Conservation (phyloP, 2,888 invertebrate genomes). For the Hirudinaria manillensis region DNA sequence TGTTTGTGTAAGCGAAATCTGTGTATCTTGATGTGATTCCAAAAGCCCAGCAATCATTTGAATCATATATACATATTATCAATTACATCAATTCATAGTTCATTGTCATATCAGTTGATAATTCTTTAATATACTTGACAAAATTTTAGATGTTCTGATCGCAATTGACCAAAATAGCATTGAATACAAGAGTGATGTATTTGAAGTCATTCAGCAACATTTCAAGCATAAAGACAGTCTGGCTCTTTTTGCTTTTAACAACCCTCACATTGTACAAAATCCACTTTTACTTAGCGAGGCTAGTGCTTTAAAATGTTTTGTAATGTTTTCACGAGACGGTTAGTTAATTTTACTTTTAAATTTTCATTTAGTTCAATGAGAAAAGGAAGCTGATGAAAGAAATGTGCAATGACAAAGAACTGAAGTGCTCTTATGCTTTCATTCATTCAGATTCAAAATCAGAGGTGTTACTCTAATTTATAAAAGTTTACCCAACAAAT, state of each 20-base stretch:
- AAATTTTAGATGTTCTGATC: slow-evolving; percentile 13
- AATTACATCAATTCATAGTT: too few species aligned
- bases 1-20: too few species aligned
- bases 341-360: not conserved
- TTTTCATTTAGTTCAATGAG: slow-evolving; percentile 23
- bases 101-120: too few species aligned
- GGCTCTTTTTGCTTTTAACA: slow-evolving; percentile 1
- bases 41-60: too few species aligned
- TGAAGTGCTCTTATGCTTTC: slow-evolving; percentile 19
- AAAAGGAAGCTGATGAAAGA: slow-evolving; percentile 24
- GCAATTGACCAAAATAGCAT: not conserved
- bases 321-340: too few species aligned
- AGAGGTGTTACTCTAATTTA: not conserved
- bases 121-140: too few species aligned
- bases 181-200: slow-evolving; percentile 25
- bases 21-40: too few species aligned
- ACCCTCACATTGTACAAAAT: slow-evolving; percentile 23
- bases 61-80: too few species aligned
- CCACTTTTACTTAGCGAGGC: slow-evolving; percentile 20
- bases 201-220: slow-evolving; percentile 21
- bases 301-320: not conserved
- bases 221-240: slow-evolving; percentile 26
- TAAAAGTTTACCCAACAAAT: not conserved
- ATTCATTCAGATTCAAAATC: slow-evolving; percentile 13
- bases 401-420: slow-evolving; percentile 23